A percentile compares a stretch with the other conserved stretches of the same genome.
Conservation (phyloP, 2,888 invertebrate species). For the Thera obeliscata region DNA sequence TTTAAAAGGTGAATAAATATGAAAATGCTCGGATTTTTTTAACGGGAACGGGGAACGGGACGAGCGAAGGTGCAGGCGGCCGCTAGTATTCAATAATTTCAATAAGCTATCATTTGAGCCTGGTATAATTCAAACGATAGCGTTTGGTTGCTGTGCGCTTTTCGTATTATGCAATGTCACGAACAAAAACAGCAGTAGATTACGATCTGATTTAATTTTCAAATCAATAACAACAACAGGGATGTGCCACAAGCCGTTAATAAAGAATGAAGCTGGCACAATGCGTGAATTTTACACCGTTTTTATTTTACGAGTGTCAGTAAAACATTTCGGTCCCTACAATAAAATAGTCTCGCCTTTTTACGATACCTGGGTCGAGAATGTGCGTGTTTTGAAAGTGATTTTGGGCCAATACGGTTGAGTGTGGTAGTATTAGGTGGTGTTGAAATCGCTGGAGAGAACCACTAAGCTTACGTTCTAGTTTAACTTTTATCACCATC, state of each 20-base stretch:
- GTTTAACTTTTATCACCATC: slow-evolving; percentile 34
- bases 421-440: slow-evolving; percentile 50
- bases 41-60: no score
- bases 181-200: slow-evolving; percentile 33
- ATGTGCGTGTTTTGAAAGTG: slow-evolving; percentile 65
- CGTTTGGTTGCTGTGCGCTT: slow-evolving; percentile 12
- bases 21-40: no score
- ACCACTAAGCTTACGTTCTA: slow-evolving; percentile 38
- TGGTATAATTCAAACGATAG: slow-evolving; percentile 23
- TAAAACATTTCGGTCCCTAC: slow-evolving; percentile 75
- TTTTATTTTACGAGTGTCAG: slow-evolving; percentile 76
- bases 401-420: slow-evolving; percentile 57
- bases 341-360: slow-evolving; percentile 73
- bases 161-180: slow-evolving; percentile 25
- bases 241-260: slow-evolving; percentile 58
- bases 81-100: no score
- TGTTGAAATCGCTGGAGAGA: slow-evolving; percentile 43
- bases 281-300: slow-evolving; percentile 76
- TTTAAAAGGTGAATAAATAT: no score
- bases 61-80: no score
- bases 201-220: slow-evolving; percentile 38
- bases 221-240: slow-evolving; percentile 57
- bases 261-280: slow-evolving; percentile 65
- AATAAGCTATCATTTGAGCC: slow-evolving; percentile 5
- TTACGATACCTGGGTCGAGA: slow-evolving; percentile 72